Evolutionary conservation across 2,113 vertebrate genomes (phyloP).

Genomic region (Pseudolaguvia tuberculata): DNA sequence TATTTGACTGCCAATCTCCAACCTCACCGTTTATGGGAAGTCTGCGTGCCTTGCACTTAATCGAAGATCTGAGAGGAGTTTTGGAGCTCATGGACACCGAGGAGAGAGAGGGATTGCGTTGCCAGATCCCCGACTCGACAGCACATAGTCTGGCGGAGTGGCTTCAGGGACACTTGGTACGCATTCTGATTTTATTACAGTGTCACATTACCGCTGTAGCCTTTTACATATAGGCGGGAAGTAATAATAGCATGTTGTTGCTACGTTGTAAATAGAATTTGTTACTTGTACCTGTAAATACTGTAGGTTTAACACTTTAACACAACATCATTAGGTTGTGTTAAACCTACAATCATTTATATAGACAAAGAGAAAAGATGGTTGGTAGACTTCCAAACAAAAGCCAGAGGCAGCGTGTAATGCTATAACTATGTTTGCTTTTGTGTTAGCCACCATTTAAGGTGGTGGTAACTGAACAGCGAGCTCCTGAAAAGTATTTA

Average conservation of each 20-base stretch:
- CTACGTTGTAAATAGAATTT: slow-evolving; percentile 23
- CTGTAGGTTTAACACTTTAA: not conserved
- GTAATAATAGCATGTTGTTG: slow-evolving; percentile 33
- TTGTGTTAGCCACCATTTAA: slow-evolving; percentile 56
- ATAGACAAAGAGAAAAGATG: not conserved
- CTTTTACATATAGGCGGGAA: slow-evolving; percentile 11
- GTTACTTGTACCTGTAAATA: not conserved
- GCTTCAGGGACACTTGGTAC: slow-evolving; percentile 89
- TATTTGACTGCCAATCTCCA: slow-evolving; percentile 95
- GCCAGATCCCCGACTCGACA: slow-evolving; percentile 87
- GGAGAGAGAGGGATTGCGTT: slow-evolving; percentile 85
- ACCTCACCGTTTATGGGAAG: slow-evolving; percentile 91
- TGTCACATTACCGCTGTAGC: slow-evolving; percentile 25
- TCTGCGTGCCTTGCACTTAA: slow-evolving; percentile 82
- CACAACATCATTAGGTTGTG: not conserved
- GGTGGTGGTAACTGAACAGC: slow-evolving; percentile 51
- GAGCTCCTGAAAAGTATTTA: slow-evolving; percentile 14
- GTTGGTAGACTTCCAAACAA: slow-evolving; percentile 53
- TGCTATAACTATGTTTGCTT: slow-evolving; percentile 50
- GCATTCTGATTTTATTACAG: slow-evolving; percentile 1
- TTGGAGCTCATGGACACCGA: slow-evolving; percentile 90
- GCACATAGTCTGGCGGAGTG: slow-evolving; percentile 80
- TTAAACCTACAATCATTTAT: no score
- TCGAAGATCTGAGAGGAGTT: slow-evolving; percentile 85
- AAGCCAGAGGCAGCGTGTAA: slow-evolving; percentile 59